These are phyloP conservation scores for Todus mexicanus DNA, from an alignment of 2,797 vertebrate genomes.

Conservation along the genomic window DNA sequence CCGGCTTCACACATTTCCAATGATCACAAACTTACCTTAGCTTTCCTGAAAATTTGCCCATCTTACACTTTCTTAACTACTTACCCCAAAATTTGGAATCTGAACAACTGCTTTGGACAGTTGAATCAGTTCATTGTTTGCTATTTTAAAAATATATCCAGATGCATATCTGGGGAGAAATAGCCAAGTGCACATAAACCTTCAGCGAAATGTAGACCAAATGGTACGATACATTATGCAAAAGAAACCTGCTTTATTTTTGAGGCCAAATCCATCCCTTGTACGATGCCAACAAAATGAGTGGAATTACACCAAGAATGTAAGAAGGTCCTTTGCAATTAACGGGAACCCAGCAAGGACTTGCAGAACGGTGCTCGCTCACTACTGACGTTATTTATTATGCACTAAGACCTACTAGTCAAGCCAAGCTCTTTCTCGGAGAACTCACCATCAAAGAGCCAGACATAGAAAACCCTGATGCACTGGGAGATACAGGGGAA, in stretches of 20 bases:
- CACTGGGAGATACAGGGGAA: neutral
- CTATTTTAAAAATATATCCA: conserved; percentile 36
- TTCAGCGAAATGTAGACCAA: conserved; percentile 48
- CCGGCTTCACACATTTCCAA: neutral
- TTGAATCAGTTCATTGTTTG: conserved; percentile 44
- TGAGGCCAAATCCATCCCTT: conserved; percentile 37
- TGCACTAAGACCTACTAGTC: neutral
- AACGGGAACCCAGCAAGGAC: neutral
- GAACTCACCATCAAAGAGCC: neutral
- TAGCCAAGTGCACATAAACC: conserved; percentile 47
- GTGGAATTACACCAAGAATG: conserved; percentile 38
- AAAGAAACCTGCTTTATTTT: conserved; percentile 53
- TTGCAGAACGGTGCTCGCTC: neutral
- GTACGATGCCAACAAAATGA: conserved; percentile 13
- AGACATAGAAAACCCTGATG: conserved; percentile 14
- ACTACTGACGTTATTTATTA: conserved; percentile 38
- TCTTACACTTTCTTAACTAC: neutral
- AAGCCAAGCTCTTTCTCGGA: conserved; percentile 3
- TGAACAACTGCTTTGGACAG: conserved; percentile 5
- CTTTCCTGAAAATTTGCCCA: neutral
- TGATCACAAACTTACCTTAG: neutral
- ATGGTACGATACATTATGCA: conserved; percentile 56
- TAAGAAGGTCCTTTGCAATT: conserved; percentile 13
- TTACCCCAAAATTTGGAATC: neutral
- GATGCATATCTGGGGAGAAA: conserved; percentile 33